Base-by-base conservation (phyloP, 2,888 invertebrate species). In the Platyscelio sp. region DNA sequence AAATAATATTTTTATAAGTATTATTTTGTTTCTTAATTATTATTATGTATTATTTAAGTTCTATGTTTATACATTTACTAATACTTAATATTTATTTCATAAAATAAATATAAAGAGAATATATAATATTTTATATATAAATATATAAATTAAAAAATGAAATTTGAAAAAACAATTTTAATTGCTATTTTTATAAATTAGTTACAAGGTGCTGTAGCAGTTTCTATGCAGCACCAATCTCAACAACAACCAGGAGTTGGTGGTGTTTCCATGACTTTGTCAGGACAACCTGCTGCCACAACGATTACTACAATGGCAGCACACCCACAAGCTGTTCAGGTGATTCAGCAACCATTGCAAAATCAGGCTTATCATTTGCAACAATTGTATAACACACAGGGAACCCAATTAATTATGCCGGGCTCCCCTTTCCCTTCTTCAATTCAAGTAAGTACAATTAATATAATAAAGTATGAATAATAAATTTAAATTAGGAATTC, bases 271-370 rank as follows among this genome's bases (percentile, higher is more conserved):
- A 94, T 93, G 93, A 93, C 93, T 5, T 83, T 93, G 13, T 92
- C 93, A 4, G 93, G 93, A 38, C 93, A 93, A 81, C 93, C 93
- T 72, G 94, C 92, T 65, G 96, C 95, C 87, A 96, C 95, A 0
- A 96, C 96, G 1, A 96, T 97, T 76, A 96, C 97, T 2, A 96
- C 96, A 6, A 97, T 97, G 97, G 96, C 97, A 4, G 96, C 97
- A 0, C 94, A 97, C 90, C 97, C 97, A 85, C 95, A 96, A 87
- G 94, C 93, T 3, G 96, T 98, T 38, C 98, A 98, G 92, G 96
- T 98, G 26, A 97, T 98, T 89, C 97, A 97, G 92, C 98, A 97
- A 90, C 97, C 97, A 0, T 93, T 97, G 63, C 97, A 97, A 93
- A 97, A 95, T 93, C 95, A 95, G 58, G 95, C 97, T 2, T 97